A percentile compares a stretch with the other conserved stretches of the same genome.
phyloP scores from a whole-genome alignment of 2,888 invertebrate genomes.

The Sinopyrophorus schimmeli region DNA sequence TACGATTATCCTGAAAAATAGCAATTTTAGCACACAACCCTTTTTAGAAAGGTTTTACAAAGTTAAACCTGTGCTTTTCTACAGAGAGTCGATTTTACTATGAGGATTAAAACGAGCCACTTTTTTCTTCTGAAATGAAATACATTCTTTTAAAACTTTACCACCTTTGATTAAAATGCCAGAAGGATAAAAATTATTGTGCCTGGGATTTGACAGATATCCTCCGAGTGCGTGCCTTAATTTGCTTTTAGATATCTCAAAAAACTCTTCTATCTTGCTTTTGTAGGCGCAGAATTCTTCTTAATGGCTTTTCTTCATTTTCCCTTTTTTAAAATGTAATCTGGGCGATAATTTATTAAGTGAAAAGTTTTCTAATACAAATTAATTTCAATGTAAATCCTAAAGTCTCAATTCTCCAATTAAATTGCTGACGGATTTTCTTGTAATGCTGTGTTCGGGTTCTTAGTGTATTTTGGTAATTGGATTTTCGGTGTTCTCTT shows the following conservation, averaged over 20 bases:
- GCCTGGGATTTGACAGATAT: slow-evolving; percentile 33
- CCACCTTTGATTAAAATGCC: slow-evolving; percentile 39
- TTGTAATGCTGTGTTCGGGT: no score
- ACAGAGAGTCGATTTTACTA: no score
- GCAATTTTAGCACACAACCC: no score
- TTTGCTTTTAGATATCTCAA: slow-evolving; percentile 25
- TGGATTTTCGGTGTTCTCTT: no score
- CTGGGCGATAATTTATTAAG: slow-evolving; percentile 11
- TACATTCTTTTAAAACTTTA: slow-evolving; percentile 27
- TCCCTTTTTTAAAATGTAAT: slow-evolving; percentile 10
- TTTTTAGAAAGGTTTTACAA: no score
- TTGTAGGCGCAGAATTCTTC: background rate
- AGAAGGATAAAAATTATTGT: slow-evolving; percentile 39
- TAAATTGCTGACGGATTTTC: slow-evolving; percentile 1
- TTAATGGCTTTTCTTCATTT: slow-evolving; percentile 13
- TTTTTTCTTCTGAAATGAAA: no score
- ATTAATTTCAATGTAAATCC: slow-evolving; percentile 3
- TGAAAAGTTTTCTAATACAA: slow-evolving; percentile 15
- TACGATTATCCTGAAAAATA: no score
- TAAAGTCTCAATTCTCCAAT: slow-evolving; percentile 3
- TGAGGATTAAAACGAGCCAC: no score
- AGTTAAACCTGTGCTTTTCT: no score
- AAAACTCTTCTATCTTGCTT: background rate
- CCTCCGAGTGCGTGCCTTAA: slow-evolving; percentile 30
- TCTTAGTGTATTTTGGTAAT: no score